Conservation (phyloP, 2,113 vertebrate species). For the Leucopsar rothschildi region DNA sequence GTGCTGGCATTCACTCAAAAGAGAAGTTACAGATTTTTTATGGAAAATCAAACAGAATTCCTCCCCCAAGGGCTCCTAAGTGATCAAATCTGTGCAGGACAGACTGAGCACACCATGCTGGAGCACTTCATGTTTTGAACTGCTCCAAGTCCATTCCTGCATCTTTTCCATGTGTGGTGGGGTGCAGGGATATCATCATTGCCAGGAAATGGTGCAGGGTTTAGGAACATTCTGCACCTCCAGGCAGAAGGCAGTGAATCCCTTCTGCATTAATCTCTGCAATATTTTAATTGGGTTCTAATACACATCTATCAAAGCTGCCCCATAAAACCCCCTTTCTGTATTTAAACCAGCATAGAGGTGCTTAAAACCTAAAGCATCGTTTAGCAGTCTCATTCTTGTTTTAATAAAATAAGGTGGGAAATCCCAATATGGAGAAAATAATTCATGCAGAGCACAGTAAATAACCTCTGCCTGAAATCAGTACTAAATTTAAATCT, state of each 20-base stretch:
- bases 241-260: neutral
- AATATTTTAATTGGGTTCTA: neutral
- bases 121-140: fast-evolving
- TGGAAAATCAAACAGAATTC: neutral
- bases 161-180: fast-evolving
- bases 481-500: neutral
- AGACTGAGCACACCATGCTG: fast-evolving
- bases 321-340: fast-evolving
- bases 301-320: neutral
- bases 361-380: neutral
- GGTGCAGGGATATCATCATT: neutral
- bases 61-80: neutral
- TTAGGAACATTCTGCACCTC: fast-evolving
- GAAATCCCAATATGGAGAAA: neutral
- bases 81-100: neutral
- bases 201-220: neutral
- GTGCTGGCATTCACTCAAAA: neutral
- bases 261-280: fast-evolving
- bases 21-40: neutral
- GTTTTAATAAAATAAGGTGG: neutral
- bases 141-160: fast-evolving
- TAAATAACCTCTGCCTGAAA: neutral
- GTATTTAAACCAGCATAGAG: neutral
- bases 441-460: neutral
- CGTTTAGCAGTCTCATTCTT: neutral